These are phyloP conservation scores for Eustalomyia histrio DNA, from an alignment of 2,888 invertebrate genomes.

Conservation along the genomic window DNA sequence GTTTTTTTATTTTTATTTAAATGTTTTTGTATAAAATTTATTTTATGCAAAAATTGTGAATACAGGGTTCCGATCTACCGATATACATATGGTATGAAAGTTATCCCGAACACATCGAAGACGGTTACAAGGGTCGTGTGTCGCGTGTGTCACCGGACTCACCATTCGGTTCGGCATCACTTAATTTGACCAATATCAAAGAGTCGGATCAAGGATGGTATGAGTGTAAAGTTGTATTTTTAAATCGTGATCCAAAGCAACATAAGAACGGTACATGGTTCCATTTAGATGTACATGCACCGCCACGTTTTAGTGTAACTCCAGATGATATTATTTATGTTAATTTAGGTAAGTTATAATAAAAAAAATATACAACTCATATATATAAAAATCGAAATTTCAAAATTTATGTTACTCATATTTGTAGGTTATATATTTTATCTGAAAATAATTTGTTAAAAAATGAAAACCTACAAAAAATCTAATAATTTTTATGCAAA, in stretches of 20 bases:
- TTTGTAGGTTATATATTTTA: too few relatives aligned
- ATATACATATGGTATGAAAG: slow-evolving; percentile 99
- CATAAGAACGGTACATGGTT: slow-evolving; percentile 98
- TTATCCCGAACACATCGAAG: slow-evolving; percentile 97
- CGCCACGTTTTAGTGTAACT: slow-evolving; percentile 96
- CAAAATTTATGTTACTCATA: too few relatives aligned
- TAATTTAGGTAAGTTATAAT: slow-evolving; percentile 85
- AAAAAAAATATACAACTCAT: too few relatives aligned
- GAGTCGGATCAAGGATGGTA: slow-evolving; percentile 98
- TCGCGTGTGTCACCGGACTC: slow-evolving; percentile 93
- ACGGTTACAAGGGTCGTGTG: slow-evolving; percentile 95
- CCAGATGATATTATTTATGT: slow-evolving; percentile 98
- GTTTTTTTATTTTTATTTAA: neutral
- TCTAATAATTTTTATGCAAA: too few relatives aligned
- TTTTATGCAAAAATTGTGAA: slow-evolving; percentile 13
- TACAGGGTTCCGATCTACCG: slow-evolving; percentile 94
- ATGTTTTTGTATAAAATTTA: slow-evolving; percentile 1
- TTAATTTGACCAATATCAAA: slow-evolving; percentile 96
- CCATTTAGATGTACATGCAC: slow-evolving; percentile 98
- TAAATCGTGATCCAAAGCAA: slow-evolving; percentile 95
- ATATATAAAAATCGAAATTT: too few relatives aligned
- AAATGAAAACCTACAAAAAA: neutral
- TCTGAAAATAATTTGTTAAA: too few relatives aligned
- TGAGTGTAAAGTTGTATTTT: slow-evolving; percentile 96
- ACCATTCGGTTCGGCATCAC: slow-evolving; percentile 93